Evolutionary conservation across 2,888 invertebrate species (phyloP), one percentile per base, ranked within the genome.

Genomic region (Papilio elwesi): DNA sequence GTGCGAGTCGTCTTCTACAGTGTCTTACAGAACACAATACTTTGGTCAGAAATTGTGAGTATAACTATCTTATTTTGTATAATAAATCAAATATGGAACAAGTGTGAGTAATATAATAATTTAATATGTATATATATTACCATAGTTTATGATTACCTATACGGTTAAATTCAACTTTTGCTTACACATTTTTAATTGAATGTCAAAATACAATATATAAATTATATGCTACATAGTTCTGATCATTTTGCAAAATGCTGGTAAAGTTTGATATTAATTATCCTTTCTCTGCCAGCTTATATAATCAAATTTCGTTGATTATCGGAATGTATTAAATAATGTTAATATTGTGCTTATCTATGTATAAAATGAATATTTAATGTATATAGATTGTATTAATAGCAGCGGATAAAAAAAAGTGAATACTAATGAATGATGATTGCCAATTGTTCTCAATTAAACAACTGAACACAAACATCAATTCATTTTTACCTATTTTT

Each of bases 1-100:
- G 85, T 76, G 82, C 87, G 47, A 90, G 83, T 74, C 87, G 86
- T 74, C 80, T 93, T 77, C 79, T 92, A 5, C 90, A 90, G 82
- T 87, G 85, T 80, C 82, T 90, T 67, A 84, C 89, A 72, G 89
- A 91, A 74, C 79, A 87, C 66, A 82, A 26, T 48, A 16, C 53
- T 51, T 51, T 47, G n/a, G 64, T 69, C 6, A 49, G 73, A 73
- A 73, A 73, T 64, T 73, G 73, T 73, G 49, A 73, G 73, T 73
- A 64, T 4, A 64, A 36, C 6, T 49, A 13, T 6, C 15, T 63
- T 16, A 49, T 26, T 8, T 64, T 3, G 13, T 16, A 49, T 8
- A 9, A 48, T 49, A 12, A 26, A 43, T 26, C 43, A 6, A 43
- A 4, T 43, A 7, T 16, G n/a, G 9, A 12, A 69, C 47, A 43